Evolutionary conservation across 2,113 vertebrate genomes (phyloP).

Genomic region (Seriola dumerili): DNA sequence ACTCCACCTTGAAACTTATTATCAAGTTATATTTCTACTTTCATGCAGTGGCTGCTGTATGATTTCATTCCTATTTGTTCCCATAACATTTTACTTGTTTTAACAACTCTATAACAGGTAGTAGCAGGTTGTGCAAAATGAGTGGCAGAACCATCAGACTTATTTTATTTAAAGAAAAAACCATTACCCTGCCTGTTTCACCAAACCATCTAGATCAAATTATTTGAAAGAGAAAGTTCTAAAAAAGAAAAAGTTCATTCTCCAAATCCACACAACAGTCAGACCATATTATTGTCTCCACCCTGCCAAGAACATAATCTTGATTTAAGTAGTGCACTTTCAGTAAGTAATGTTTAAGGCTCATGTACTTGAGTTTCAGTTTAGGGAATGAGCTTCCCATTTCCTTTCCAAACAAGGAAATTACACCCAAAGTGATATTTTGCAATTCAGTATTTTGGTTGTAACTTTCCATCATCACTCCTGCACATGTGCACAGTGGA

Average conservation of each 20-base stretch:
- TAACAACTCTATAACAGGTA: background rate
- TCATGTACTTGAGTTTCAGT: slow-evolving; percentile 24
- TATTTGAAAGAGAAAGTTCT: background rate
- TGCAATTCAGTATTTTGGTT: slow-evolving; percentile 15
- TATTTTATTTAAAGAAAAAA: background rate
- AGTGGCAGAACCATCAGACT: background rate
- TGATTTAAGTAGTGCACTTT: background rate
- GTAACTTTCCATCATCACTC: background rate
- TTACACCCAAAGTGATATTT: slow-evolving; percentile 27
- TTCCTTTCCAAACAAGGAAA: slow-evolving; percentile 37
- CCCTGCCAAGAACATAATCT: slow-evolving; percentile 23
- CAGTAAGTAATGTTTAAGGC: slow-evolving; percentile 37
- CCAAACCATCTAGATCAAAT: background rate
- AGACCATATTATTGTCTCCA: slow-evolving; percentile 21
- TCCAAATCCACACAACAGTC: background rate
- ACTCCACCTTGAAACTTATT: slow-evolving; percentile 17
- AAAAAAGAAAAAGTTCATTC: background rate
- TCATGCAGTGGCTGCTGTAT: background rate
- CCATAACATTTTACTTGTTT: background rate
- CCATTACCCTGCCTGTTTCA: background rate
- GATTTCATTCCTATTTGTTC: background rate
- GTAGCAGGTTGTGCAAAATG: background rate
- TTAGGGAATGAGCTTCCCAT: slow-evolving; percentile 30
- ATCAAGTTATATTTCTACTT: background rate
- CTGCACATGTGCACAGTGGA: background rate